Base-by-base conservation (phyloP, 2,113 vertebrate genomes). In the Osmerus eperlanus region DNA sequence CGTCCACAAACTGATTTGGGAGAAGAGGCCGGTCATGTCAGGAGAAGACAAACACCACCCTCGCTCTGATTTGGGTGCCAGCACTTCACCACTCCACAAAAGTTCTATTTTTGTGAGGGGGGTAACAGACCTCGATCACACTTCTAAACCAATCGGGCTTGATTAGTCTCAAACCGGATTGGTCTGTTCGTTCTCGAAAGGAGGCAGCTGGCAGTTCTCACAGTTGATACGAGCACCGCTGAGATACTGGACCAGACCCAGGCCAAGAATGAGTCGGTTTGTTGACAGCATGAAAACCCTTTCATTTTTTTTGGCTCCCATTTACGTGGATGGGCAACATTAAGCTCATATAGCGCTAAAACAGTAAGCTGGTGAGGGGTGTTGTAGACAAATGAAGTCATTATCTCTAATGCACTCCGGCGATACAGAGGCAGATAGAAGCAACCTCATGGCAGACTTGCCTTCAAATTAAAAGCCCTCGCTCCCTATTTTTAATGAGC, bases 321-420 rank as follows among this genome's bases (percentile, higher is more conserved):
- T 65, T 65, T 41, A 41, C 63, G 41, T 83, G 68, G 29, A 21
- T 81, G 70, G 51, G 56, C 72, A 12, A 69, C 2, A 5, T 83
- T 77, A 51, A 85, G 82, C 85, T 83, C 82, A 84, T 86, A 70
- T 66, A 80, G 28, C 78, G 78, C 63, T 74, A 81, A 75, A 79
- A 81, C 75, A 59, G 83, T 29, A 70, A 36, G 65, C 77, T 56
- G 54, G 83, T 60, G 63, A 84, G 81, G 83, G 84, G 82, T 85
- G 84, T 89, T 78, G 75, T 55, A 86, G 81, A 89, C 82, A 87
- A 84, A 92, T 91, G 85, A 90, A 90, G 87, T 83, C 85, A 89
- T 86, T 87, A 86, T 68, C 61, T 78, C 82, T 85, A 90, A 89
- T 84, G 84, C 82, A 83, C 82, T 82, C 82, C 68, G 55, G 73